Evolutionary conservation across 2,113 vertebrate species (phyloP), one percentile per base, ranked within the genome.

Genomic region (Bubo bubo): DNA sequence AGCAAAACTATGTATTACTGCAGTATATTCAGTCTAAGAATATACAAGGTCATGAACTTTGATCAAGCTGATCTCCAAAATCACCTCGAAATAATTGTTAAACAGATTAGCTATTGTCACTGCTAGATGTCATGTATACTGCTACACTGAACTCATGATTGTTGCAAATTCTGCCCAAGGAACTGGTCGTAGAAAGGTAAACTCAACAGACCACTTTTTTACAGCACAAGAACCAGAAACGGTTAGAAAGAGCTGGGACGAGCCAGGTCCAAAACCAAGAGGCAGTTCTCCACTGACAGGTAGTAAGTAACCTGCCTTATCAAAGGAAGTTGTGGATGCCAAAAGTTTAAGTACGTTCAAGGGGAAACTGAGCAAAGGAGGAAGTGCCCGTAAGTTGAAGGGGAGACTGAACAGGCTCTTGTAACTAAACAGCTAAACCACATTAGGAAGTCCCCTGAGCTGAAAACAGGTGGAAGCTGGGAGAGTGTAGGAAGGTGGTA

Each of bases 391-490:
- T 4, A 52, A 26, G 4, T 4, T 63, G 64, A 52, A 72, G 14
- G 45, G 26, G 39, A 91, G 37, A 59, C 28, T 41, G 70, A 86
- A 47, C 9, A 52, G 45, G 82, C 39, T 49, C 32, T 82, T 32
- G 7, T 37, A 89, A 37, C 73, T 53, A 39, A 73, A 64, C 10
- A 92, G 56, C 53, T 62, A 49, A 92, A 90, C 22, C 21, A 52
- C 27, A 43, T 22, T n/a, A 73, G 41, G n/a, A 73, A 86, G 39
- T 35, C 59, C 45, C 58, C 43, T 2, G 8, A 73, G 45, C 21
- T 73, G 71, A 83, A 95, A 95, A 90, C 49, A 93, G 79, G 86
- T 88, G 39, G n/a, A 90, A 95, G 41, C 4, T 64, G 52, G 66
- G 21, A 86, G 71, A 88, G 41, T 52, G 24, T 35, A 82, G 66